phyloP scores from a whole-genome alignment of 30 jellyfish, hydroid and myxozoan genomes.

The Cassiopea xamachana region DNA sequence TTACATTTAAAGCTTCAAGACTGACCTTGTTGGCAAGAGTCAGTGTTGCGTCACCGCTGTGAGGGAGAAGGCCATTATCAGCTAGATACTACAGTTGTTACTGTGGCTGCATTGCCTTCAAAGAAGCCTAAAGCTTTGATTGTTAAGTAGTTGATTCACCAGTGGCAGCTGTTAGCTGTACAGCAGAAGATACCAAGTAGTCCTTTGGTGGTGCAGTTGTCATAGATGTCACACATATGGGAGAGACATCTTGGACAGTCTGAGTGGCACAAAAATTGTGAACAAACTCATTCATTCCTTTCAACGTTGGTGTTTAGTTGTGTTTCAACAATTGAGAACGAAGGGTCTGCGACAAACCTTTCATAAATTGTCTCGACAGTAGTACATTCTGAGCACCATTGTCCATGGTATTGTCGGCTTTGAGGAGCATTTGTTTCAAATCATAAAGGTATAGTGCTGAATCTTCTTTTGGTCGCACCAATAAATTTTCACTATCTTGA shows the following conservation, averaged over 20 bases:
- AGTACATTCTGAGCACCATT: constrained; percentile 16
- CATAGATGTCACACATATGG: too few relatives aligned
- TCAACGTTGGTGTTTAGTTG: constrained; percentile 25
- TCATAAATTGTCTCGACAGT: constrained; percentile 16
- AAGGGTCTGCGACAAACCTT: not conserved
- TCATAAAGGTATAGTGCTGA: not conserved
- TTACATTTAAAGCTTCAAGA: not conserved
- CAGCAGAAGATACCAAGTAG: constrained; percentile 7
- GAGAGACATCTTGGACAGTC: too few relatives aligned
- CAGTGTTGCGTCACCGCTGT: not conserved
- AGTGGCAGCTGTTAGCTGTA: constrained; percentile 20
- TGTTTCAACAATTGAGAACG: not conserved
- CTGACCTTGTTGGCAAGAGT: not conserved
- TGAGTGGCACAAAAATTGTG: too few relatives aligned
- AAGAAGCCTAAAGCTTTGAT: not conserved
- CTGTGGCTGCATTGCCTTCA: not conserved
- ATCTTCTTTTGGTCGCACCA: not conserved
- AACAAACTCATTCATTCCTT: constrained; percentile 6
- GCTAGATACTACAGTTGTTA: not conserved
- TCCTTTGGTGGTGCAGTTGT: not conserved
- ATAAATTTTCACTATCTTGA: too few relatives aligned
- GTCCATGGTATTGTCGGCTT: constrained; percentile 17
- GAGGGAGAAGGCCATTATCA: not conserved
- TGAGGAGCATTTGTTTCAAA: not conserved
- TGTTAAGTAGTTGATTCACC: not conserved